Base-by-base conservation (phyloP, 2,113 vertebrate species). In the Ictalurus furcatus region DNA sequence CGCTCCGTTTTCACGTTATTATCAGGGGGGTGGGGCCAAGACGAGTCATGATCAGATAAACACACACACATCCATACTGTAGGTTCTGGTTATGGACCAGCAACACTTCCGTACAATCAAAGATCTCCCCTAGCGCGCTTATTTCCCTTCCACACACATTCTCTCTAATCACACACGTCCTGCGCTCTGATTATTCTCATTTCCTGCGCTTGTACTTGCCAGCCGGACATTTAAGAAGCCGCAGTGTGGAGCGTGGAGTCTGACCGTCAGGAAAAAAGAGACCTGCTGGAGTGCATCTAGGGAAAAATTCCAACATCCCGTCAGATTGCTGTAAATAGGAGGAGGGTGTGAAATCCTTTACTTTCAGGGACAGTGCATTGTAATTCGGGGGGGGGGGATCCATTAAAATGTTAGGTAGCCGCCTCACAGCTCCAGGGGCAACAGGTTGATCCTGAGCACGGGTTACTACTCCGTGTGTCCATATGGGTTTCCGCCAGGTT, bases 391-490 rank as follows among this genome's bases (percentile, higher is more conserved):
- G 54, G 4, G 52, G 78, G 2, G 4, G 21, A n/a, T 44, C 3
- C 4, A 16, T 16, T 54, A n/a, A 6, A 48, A 28, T 52, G 30
- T 59, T 37, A 13, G 19, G 9, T 34, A 23, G 4, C 30, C 30
- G 0, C 76, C 13, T 79, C 23, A 79, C 44, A 81, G 54, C n/a
- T n/a, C 28, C 48, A 30, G 48, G 25, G 48, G 56, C 25, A 17
- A 7, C 6, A 2, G 6, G 25, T 16, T 6, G n/a, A 21, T 81
- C 34, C 52, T 19, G 79, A 34, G 79, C 52, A 59, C 30, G 0
- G 80, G 80, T 82, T 82, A 59, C 80, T 82, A 37, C 80, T 82
- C 19, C 6, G 2, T 59, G 48, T 80, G 30, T 58, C 30, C 79
- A 4, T 81, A 4, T 9, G 13, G 28, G 3, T 34, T 81, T 19